Percentiles rank a stretch among this genome's conserved stretches.
These are phyloP conservation scores for Nothoprocta perdicaria DNA, from an alignment of 2,113 vertebrate species.

Conservation along the genomic window DNA sequence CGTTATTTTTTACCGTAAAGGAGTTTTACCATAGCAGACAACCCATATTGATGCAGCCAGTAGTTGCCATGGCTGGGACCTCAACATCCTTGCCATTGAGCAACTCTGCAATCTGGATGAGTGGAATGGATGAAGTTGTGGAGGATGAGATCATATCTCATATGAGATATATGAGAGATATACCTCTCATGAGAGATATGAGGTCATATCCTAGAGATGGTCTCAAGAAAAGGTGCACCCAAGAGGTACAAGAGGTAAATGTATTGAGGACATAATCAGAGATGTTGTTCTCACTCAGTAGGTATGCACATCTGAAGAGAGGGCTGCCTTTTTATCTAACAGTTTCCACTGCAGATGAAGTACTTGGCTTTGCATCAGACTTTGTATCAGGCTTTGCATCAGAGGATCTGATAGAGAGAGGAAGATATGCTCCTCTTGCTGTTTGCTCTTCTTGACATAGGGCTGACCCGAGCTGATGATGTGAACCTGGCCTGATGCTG, in stretches of 20 bases:
- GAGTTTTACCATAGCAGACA: not conserved
- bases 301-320: not conserved
- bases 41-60: rapidly evolving
- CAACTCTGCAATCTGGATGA: not conserved
- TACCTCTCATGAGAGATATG: too few species aligned
- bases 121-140: not conserved
- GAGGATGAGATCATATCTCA: not conserved
- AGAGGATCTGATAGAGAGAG: not conserved
- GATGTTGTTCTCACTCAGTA: not conserved
- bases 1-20: not conserved
- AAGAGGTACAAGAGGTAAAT: not conserved
- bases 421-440: not conserved
- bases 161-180: too few species aligned
- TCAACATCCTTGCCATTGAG: not conserved
- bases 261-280: not conserved
- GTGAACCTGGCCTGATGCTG: not conserved
- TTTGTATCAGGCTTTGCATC: not conserved
- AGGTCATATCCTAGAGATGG: not conserved
- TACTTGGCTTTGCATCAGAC: not conserved
- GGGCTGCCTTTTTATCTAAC: too few species aligned
- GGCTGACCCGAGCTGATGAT: too few species aligned
- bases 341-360: rapidly evolving
- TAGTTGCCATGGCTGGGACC: not conserved
- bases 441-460: not conserved
- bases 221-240: not conserved